Evolutionary conservation across 2,113 vertebrate species (phyloP).

Genomic region (Galeopterus variegatus): DNA sequence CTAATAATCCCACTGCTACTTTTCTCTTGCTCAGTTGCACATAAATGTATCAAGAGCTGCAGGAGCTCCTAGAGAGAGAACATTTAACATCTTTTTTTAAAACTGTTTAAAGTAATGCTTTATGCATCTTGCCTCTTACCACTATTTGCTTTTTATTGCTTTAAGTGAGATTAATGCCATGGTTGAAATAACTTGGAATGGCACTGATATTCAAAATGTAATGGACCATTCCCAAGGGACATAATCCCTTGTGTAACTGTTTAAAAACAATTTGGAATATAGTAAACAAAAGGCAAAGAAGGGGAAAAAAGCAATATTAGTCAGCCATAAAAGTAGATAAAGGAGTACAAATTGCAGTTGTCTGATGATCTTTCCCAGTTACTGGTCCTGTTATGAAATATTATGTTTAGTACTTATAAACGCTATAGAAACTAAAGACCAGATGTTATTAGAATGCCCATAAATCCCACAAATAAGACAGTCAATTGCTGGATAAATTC

Average conservation of each 20-base stretch:
- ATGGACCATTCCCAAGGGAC: conserved; percentile 68
- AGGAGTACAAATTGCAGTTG: conserved; percentile 77
- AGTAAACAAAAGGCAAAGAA: conserved; percentile 78
- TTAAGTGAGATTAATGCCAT: conserved; percentile 82
- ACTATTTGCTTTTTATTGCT: conserved; percentile 85
- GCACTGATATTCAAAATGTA: conserved; percentile 79
- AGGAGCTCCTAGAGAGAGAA: conserved; percentile 81
- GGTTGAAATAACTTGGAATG: conserved; percentile 75
- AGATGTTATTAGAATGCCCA: conserved; percentile 44
- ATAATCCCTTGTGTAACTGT: conserved; percentile 73
- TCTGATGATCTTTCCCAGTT: conserved; percentile 79
- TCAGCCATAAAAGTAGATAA: conserved; percentile 76
- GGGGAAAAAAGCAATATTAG: neutral
- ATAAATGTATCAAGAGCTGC: conserved; percentile 82
- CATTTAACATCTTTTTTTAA: conserved; percentile 83
- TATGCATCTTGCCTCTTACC: conserved; percentile 85
- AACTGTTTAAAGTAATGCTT: conserved; percentile 85
- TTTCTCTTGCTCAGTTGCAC: conserved; percentile 86
- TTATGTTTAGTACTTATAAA: neutral
- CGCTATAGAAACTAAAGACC: conserved; percentile 58
- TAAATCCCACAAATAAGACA: conserved; percentile 66
- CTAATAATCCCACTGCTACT: conserved; percentile 85
- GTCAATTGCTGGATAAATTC: conserved; percentile 77
- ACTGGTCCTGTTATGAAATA: conserved; percentile 57
- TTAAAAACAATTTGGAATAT: conserved; percentile 81